phyloP scores from a whole-genome alignment of 2,797 vertebrate genomes.

The Chloroceryle amazona region DNA sequence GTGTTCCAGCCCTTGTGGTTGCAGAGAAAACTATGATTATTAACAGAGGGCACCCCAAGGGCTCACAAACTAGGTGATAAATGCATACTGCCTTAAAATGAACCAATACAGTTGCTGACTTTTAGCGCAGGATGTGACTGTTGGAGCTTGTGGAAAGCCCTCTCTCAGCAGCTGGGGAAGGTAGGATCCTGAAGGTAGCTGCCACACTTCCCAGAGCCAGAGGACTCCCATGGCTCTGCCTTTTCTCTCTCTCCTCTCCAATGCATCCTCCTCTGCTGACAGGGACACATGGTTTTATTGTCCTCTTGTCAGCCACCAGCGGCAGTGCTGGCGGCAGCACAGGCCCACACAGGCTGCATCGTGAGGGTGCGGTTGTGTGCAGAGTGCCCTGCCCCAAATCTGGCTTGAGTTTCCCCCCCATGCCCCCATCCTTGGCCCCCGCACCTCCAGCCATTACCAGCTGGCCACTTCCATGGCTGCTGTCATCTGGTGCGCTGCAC shows the following conservation, averaged over 20 bases:
- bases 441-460: background rate
- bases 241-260: background rate
- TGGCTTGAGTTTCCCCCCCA: background rate
- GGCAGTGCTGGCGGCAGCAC: background rate
- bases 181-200: background rate
- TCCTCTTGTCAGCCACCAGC: background rate
- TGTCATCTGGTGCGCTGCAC: background rate
- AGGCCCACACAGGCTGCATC: background rate
- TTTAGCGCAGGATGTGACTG: background rate
- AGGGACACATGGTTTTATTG: background rate
- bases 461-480: background rate
- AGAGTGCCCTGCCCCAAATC: background rate
- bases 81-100: background rate
- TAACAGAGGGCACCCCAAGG: background rate
- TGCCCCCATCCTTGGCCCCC: background rate
- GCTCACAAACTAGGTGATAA: background rate
- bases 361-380: fast-evolving
- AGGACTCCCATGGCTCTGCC: background rate
- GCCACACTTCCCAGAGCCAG: fast-evolving
- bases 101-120: background rate
- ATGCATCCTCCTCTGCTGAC: background rate
- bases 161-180: background rate
- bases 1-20: background rate
- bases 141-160: background rate
- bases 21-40: background rate